Percentiles rank a stretch among this genome's conserved stretches.
Evolutionary conservation across 2,888 invertebrate species (phyloP).

Genomic region (Candidula unifasciata): DNA sequence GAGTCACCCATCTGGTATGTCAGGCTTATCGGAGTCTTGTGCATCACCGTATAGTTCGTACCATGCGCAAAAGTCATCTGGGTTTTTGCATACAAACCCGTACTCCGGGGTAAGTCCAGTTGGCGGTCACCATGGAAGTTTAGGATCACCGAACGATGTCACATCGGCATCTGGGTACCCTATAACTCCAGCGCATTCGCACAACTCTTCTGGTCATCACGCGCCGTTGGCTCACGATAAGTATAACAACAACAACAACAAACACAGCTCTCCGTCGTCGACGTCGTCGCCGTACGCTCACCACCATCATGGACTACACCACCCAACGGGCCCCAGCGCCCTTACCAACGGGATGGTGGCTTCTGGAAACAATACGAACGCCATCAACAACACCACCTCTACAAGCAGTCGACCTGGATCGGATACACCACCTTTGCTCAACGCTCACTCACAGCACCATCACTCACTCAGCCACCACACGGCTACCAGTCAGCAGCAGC

Average conservation of each 20-base stretch:
- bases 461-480: constrained; percentile 40
- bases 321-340: neutral
- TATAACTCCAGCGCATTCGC: constrained; percentile 44
- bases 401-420: neutral
- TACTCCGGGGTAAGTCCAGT: constrained; percentile 44
- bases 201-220: constrained; percentile 39
- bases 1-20: constrained; percentile 19
- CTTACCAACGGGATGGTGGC: neutral
- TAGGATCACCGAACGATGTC: constrained; percentile 39
- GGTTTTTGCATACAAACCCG: constrained; percentile 35
- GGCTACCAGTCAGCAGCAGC: constrained; percentile 4
- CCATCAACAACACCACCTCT: constrained; percentile 29
- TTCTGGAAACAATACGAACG: neutral
- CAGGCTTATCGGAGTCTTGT: constrained; percentile 40
- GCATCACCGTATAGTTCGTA: constrained; percentile 44
- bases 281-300: constrained; percentile 36
- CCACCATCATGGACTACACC: constrained; percentile 41
- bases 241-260: constrained; percentile 46
- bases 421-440: constrained; percentile 41
- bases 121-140: constrained; percentile 31
- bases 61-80: constrained; percentile 43
- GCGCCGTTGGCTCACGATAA: constrained; percentile 43
- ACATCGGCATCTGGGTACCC: constrained; percentile 38
- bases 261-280: constrained; percentile 41
- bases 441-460: constrained; percentile 40